phyloP scores from a whole-genome alignment of 2,888 invertebrate genomes.

The Erannis defoliaria region DNA sequence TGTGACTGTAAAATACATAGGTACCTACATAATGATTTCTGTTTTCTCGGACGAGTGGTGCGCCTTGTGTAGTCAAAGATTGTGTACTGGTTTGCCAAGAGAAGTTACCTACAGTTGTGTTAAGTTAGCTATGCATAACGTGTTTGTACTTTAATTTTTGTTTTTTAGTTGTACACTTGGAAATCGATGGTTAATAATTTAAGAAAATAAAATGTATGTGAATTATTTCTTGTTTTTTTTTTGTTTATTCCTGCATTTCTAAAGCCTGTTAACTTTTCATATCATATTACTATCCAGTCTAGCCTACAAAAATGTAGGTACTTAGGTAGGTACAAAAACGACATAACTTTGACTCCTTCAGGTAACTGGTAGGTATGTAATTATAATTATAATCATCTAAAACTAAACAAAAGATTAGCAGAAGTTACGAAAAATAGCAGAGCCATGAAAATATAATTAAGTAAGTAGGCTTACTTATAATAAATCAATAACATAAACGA shows the following conservation, averaged over 20 bases:
- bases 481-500: too few relatives aligned
- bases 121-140: slow-evolving; percentile 86
- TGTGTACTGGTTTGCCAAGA: slow-evolving; percentile 84
- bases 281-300: too few relatives aligned
- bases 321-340: too few relatives aligned
- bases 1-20: slow-evolving; percentile 63
- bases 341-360: too few relatives aligned
- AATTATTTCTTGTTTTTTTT: slow-evolving; percentile 66
- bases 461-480: too few relatives aligned
- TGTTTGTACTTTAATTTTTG: slow-evolving; percentile 87
- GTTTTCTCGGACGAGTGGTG: slow-evolving; percentile 80
- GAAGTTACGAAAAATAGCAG: too few relatives aligned
- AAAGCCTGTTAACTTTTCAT: neutral
- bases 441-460: too few relatives aligned
- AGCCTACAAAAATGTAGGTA: too few relatives aligned
- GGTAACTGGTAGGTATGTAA: too few relatives aligned
- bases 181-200: slow-evolving; percentile 87
- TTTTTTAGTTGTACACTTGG: slow-evolving; percentile 87
- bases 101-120: slow-evolving; percentile 87
- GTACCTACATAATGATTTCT: slow-evolving; percentile 60
- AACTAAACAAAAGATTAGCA: too few relatives aligned
- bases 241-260: slow-evolving; percentile 24
- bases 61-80: slow-evolving; percentile 81
- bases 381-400: too few relatives aligned
- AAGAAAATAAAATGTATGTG: slow-evolving; percentile 87